Conservation (phyloP, 2,113 vertebrate species). For the Henicopernis longicauda region DNA sequence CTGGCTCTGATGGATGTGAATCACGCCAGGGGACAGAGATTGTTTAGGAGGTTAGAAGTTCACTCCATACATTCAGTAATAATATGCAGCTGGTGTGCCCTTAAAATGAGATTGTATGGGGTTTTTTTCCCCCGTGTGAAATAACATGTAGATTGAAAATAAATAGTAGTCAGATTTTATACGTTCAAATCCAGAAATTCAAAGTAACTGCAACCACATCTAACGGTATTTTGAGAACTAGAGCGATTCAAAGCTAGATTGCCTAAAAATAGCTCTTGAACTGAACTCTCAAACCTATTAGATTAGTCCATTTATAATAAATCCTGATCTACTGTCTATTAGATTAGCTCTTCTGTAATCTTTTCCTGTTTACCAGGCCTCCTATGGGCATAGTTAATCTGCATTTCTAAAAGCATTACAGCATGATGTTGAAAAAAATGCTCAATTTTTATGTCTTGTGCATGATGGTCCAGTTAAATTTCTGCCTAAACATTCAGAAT, state of each 20-base stretch:
- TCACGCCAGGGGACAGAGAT: not conserved
- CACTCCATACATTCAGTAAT: slow-evolving; percentile 1
- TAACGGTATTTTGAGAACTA: not conserved
- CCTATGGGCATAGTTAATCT: not conserved
- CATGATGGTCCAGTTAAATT: not conserved
- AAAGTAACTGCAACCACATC: not conserved
- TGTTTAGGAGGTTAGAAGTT: slow-evolving; percentile 49
- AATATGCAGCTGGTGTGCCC: not conserved
- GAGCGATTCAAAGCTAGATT: not conserved
- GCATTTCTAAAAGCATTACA: not conserved
- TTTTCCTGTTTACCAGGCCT: not conserved
- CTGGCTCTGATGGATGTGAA: slow-evolving; percentile 20
- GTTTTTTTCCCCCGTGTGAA: not conserved
- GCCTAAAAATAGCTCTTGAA: slow-evolving; percentile 6
- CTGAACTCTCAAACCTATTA: not conserved
- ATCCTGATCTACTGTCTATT: slow-evolving; percentile 19
- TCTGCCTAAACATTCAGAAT: not conserved
- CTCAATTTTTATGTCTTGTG: not conserved
- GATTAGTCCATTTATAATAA: slow-evolving; percentile 24
- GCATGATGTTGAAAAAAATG: not conserved
- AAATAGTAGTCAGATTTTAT: not conserved
- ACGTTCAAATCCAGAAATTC: not conserved
- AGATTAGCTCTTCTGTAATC: slow-evolving; percentile 12
- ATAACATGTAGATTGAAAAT: not conserved
- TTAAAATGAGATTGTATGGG: not conserved